Conservation (phyloP, 1,140 invertebrate genomes). For the Lucilia sericata region DNA sequence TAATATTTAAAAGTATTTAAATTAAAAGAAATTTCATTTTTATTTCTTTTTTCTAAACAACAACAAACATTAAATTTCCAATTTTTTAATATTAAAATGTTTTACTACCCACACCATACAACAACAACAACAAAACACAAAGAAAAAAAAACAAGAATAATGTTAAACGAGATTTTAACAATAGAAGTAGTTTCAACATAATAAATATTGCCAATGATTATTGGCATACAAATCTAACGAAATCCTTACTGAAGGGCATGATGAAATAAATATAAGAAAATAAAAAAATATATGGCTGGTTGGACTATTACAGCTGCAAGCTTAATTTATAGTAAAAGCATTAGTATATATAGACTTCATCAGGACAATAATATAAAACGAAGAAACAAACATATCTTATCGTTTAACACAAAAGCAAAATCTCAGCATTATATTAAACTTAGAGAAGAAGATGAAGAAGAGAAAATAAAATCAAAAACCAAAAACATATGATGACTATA, state of each 20-base stretch:
- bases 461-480: neutral
- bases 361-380: neutral
- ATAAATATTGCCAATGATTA: conserved; percentile 22
- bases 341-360: neutral
- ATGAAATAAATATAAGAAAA: no score
- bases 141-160: neutral
- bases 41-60: no score
- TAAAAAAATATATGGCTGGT: no score
- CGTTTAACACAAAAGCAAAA: neutral
- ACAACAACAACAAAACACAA: neutral
- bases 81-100: no score
- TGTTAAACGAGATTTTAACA: conserved; percentile 5
- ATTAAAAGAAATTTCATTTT: no score
- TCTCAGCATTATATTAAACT: conserved; percentile 20
- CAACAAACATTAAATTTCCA: no score
- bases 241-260: conserved; percentile 9
- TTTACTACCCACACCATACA: no score
- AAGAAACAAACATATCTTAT: neutral
- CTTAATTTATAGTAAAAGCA: no score
- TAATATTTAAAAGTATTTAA: no score
- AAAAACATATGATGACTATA: conserved; percentile 22
- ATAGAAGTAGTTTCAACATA: neutral
- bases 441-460: neutral
- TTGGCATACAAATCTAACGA: conserved; percentile 17
- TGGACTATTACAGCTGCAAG: no score